Conservation (phyloP, 2,113 vertebrate genomes). For the Nothobranchius kuhntae region DNA sequence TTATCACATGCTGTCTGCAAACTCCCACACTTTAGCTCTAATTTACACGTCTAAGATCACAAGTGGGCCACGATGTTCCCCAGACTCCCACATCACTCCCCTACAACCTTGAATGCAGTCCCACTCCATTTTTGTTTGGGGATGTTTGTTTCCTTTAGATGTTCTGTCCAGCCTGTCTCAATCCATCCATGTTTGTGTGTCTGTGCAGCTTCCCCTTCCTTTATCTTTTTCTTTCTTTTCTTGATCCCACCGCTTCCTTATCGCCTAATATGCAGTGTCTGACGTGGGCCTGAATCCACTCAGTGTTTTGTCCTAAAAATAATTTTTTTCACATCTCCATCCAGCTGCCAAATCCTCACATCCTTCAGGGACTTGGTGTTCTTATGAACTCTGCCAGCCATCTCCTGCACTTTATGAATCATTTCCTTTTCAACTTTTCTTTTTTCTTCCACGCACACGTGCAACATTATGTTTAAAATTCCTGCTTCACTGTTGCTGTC, state of each 20-base stretch:
- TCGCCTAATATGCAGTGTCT: constrained; percentile 49
- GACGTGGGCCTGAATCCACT: constrained; percentile 53
- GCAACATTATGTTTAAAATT: constrained; percentile 23
- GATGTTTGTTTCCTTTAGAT: constrained; percentile 31
- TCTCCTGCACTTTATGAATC: constrained; percentile 71
- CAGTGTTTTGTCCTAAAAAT: constrained; percentile 59
- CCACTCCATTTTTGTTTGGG: constrained; percentile 32
- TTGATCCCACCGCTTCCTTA: constrained; percentile 30
- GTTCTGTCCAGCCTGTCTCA: constrained; percentile 33
- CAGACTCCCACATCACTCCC: constrained; percentile 18
- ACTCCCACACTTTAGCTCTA: constrained; percentile 49
- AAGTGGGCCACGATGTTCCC: constrained; percentile 31
- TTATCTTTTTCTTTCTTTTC: constrained; percentile 45
- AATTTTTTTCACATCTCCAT: constrained; percentile 63
- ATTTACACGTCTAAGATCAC: constrained; percentile 46
- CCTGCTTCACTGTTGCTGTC: constrained; percentile 27
- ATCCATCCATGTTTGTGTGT: constrained; percentile 46
- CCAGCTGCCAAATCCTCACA: constrained; percentile 74
- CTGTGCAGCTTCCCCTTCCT: constrained; percentile 55
- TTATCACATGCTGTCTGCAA: constrained; percentile 49
- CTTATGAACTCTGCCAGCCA: constrained; percentile 70
- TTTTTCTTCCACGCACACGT: constrained; percentile 33
- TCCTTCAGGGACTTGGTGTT: constrained; percentile 76
- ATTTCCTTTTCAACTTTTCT: constrained; percentile 67
- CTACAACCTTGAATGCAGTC: constrained; percentile 11